Evolutionary conservation across 1,140 invertebrate species (phyloP), one percentile per base, ranked within the genome.

Genomic region (Diabrotica virgifera): DNA sequence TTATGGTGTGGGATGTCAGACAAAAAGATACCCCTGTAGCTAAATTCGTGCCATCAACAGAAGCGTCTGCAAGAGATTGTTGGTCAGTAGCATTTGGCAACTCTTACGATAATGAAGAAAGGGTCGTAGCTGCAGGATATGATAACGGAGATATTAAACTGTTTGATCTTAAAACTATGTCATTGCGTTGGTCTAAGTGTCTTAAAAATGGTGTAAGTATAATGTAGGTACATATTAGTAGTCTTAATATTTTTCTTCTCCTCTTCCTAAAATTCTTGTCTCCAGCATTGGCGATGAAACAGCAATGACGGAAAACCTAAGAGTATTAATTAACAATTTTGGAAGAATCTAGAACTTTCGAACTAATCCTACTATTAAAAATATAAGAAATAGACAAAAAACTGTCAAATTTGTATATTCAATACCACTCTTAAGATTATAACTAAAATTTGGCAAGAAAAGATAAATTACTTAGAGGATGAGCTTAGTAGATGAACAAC

Each of bases 71-170:
- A 60, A 81, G 92, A 40, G 94, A 96, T 70, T 96, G 94, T 77
- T 97, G 94, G 94, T 78, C 88, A 5, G 93, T 95, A 8, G 84
- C 87, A 10, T 95, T 96, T 76, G 94, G 93, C 2, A 91, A 98
- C 82, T 90, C 93, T 0, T 95, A 89, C 75, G 95, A 91, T 77
- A 85, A 88, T 14, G 84, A 91, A 38, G 95, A 98, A 73, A 82
- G 95, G 62, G 84, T 92, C 62, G 87, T 98, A 0, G 89, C 87
- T 65, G 90, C 95, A 50, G 96, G 96, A 5, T 98, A 97, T 79
- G 96, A 98, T 75, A 98, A 98, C 82, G 96, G 96, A 0, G 96
- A 98, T 79, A 79, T 98, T 0, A 98, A 98, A 82, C 85, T 98
- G 78, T 98, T 96, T 79, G 95, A 98, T 82, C 81, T 98, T n/a